phyloP scores from a whole-genome alignment of 2,888 invertebrate genomes.

The Phyllotreta striolata region DNA sequence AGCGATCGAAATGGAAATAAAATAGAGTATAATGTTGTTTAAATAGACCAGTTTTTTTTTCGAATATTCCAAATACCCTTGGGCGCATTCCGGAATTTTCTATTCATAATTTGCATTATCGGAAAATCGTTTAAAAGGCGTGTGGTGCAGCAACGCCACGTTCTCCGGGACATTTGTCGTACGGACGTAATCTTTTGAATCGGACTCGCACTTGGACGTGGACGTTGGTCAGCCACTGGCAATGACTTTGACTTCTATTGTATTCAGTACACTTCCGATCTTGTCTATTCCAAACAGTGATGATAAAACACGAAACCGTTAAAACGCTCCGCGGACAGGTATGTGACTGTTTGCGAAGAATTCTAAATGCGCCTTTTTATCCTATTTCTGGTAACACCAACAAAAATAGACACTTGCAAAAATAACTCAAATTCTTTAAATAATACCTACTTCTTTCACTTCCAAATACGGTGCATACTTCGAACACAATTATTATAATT shows the following conservation, averaged over 20 bases:
- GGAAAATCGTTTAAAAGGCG: background rate
- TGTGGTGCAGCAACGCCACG: slow-evolving; percentile 3
- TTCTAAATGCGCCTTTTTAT: background rate
- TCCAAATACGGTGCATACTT: too few relatives aligned
- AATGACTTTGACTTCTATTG: slow-evolving; percentile 19
- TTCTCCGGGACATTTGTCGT: slow-evolving; percentile 18
- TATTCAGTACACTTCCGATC: slow-evolving; percentile 20
- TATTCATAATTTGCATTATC: background rate
- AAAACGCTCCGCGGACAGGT: slow-evolving; percentile 14
- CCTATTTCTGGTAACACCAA: background rate
- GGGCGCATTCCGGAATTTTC: slow-evolving; percentile 4
- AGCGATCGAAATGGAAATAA: background rate
- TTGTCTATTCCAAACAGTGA: slow-evolving; percentile 6
- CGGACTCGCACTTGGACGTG: slow-evolving; percentile 9
- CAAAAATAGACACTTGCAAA: slow-evolving; percentile 1
- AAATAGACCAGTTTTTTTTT: background rate
- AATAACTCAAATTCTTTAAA: background rate
- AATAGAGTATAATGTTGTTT: background rate
- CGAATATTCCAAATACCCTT: background rate
- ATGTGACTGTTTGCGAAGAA: slow-evolving; percentile 12
- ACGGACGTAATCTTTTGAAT: slow-evolving; percentile 13
- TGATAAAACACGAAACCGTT: slow-evolving; percentile 17
- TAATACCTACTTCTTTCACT: too few relatives aligned
- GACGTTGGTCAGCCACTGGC: slow-evolving; percentile 22
- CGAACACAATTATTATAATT: too few relatives aligned